phyloP scores from a whole-genome alignment of 2,797 vertebrate genomes.

The Mus spretus region DNA sequence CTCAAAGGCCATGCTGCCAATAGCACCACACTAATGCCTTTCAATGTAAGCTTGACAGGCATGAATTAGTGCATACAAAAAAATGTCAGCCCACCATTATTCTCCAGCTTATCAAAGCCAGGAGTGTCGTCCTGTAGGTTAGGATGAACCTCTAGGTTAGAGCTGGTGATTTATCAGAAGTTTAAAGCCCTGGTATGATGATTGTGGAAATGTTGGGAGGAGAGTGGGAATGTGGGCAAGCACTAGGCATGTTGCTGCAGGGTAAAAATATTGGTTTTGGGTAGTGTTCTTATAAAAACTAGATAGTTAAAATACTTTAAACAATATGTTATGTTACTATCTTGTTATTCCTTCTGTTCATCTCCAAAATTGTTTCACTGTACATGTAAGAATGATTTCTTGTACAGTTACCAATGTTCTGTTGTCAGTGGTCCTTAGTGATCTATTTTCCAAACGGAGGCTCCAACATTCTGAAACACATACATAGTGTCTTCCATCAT shows the following conservation, averaged over 20 bases:
- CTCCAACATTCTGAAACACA: not conserved
- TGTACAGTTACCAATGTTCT: not conserved
- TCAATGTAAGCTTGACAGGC: not conserved
- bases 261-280: not conserved
- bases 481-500: not conserved
- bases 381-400: not conserved
- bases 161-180: slow-evolving; percentile 28
- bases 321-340: not conserved
- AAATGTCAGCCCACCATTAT: not conserved
- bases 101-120: not conserved
- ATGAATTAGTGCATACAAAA: not conserved
- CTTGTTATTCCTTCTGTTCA: not conserved
- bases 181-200: not conserved
- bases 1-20: not conserved
- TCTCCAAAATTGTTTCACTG: not conserved
- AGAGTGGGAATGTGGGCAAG: not conserved
- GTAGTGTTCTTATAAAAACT: not conserved
- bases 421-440: not conserved
- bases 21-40: not conserved
- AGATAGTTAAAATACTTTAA: slow-evolving; percentile 20
- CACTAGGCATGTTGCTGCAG: not conserved
- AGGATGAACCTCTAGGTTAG: not conserved
- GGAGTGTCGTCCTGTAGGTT: not conserved
- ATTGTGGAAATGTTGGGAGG: not conserved
- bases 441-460: not conserved